Conservation (phyloP, 2,113 vertebrate genomes). For the Sebastes fasciatus region DNA sequence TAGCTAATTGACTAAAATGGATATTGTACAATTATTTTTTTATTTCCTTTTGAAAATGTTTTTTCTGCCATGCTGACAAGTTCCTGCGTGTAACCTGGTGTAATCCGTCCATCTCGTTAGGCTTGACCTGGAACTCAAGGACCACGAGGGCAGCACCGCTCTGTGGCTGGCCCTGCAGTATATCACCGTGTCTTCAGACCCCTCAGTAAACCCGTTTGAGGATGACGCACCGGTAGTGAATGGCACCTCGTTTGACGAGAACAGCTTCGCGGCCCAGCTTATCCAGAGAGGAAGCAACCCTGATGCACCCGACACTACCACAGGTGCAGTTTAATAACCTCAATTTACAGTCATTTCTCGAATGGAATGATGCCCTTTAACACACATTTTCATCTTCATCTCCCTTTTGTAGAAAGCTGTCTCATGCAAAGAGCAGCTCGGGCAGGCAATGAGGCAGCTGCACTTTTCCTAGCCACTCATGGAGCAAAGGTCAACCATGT, state of each 20-base stretch:
- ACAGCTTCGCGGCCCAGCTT: slow-evolving; percentile 94
- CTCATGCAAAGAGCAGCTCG: slow-evolving; percentile 94
- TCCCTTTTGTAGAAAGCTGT: slow-evolving; percentile 87
- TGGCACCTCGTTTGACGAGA: slow-evolving; percentile 96
- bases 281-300: slow-evolving; percentile 96
- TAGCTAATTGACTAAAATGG: not conserved
- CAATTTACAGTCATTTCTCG: not conserved
- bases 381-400: not conserved
- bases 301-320: slow-evolving; percentile 88
- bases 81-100: not conserved
- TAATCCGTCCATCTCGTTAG: slow-evolving; percentile 73
- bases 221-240: slow-evolving; percentile 92
- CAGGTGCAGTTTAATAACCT: slow-evolving; percentile 82
- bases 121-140: slow-evolving; percentile 95
- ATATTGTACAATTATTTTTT: not conserved
- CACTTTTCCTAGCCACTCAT: slow-evolving; percentile 95
- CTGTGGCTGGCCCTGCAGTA: slow-evolving; percentile 97
- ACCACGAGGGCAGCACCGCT: slow-evolving; percentile 96
- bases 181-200: slow-evolving; percentile 92
- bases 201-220: slow-evolving; percentile 95
- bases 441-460: slow-evolving; percentile 92
- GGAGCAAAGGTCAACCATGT: slow-evolving; percentile 95
- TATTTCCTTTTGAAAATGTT: not conserved
- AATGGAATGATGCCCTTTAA: not conserved
- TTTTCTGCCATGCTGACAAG: not conserved